These are phyloP conservation scores for Hylia prasina DNA, from an alignment of 2,113 vertebrate species.

Conservation along the genomic window DNA sequence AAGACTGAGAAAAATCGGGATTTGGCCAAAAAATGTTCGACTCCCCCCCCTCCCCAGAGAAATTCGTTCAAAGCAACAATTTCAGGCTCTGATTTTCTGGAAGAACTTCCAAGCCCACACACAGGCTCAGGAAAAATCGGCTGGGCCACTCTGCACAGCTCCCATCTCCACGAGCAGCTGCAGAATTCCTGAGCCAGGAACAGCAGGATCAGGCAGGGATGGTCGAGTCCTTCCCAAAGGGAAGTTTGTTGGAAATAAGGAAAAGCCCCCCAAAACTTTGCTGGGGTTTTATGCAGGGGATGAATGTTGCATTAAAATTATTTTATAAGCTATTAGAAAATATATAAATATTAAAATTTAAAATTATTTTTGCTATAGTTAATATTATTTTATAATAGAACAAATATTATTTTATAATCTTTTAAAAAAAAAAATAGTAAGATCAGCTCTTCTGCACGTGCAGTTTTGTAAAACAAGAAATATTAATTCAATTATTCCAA, in stretches of 20 bases:
- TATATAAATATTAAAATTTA: no score
- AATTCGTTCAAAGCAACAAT: constrained; percentile 14
- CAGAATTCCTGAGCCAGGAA: not conserved
- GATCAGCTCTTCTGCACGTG: not conserved
- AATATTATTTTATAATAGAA: no score
- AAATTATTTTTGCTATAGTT: no score
- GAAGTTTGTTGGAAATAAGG: not conserved
- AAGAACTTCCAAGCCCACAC: constrained; percentile 38
- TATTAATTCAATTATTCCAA: rapidly evolving
- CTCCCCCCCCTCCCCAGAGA: not conserved
- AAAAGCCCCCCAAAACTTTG: rapidly evolving
- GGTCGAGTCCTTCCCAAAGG: rapidly evolving
- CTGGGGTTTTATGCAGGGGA: not conserved
- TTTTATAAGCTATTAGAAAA: no score
- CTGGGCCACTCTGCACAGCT: not conserved
- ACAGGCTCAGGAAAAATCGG: not conserved
- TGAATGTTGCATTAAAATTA: not conserved
- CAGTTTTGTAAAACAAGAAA: not conserved
- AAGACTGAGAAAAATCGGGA: not conserved
- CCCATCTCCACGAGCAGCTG: not conserved
- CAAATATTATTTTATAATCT: not conserved
- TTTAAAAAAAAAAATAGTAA: no score
- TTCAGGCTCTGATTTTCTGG: constrained; percentile 7
- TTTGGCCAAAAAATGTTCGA: not conserved
- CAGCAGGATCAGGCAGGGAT: not conserved